Percentiles rank a stretch among this genome's conserved stretches.
Evolutionary conservation across 2,797 vertebrate genomes (phyloP).

Genomic region (Sebastes matsubarae): DNA sequence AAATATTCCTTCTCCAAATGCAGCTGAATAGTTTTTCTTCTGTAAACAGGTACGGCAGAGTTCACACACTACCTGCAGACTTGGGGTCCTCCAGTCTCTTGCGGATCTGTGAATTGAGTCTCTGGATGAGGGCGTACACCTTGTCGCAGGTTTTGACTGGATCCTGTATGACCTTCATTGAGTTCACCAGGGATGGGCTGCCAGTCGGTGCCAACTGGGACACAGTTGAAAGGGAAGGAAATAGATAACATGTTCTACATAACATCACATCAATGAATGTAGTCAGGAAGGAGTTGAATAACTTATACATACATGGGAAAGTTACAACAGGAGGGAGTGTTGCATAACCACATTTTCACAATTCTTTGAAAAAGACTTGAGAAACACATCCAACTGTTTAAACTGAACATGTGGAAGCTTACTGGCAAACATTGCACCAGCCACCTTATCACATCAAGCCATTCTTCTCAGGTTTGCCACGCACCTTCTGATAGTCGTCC

Average conservation of each 20-base stretch:
- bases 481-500: slow-evolving; percentile 83
- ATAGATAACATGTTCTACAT: background rate
- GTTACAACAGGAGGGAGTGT: background rate
- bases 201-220: slow-evolving; percentile 90
- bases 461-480: background rate
- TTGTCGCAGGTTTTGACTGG: slow-evolving; percentile 92
- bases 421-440: background rate
- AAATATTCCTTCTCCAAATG: background rate
- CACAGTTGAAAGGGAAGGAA: background rate
- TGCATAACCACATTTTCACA: background rate
- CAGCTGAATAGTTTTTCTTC: background rate
- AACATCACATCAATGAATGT: background rate
- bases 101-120: slow-evolving; percentile 92
- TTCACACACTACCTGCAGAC: slow-evolving; percentile 85
- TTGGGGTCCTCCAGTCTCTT: slow-evolving; percentile 92
- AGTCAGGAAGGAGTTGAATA: background rate
- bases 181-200: slow-evolving; percentile 89
- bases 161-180: slow-evolving; percentile 93
- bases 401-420: background rate
- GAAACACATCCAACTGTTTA: background rate
- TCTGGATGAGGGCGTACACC: slow-evolving; percentile 92
- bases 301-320: too few relatives aligned
- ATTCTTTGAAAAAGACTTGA: background rate
- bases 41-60: background rate
- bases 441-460: background rate